A percentile compares a stretch with the other conserved stretches of the same genome.
phyloP scores from a whole-genome alignment of 2,113 vertebrate genomes.

The Perognathus longimembris region DNA sequence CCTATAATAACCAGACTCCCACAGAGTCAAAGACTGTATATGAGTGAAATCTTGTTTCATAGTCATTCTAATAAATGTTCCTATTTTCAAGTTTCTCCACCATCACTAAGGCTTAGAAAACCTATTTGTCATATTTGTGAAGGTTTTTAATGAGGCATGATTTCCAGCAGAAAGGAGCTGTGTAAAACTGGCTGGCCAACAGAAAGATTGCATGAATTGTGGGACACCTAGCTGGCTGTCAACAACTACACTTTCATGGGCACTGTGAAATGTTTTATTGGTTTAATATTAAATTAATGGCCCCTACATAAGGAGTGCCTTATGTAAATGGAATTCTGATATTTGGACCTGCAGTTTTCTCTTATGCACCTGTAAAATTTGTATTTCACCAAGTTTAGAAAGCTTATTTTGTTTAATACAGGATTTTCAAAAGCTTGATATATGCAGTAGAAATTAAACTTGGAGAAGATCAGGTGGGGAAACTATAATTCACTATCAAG shows the following conservation, averaged over 20 bases:
- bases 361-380: conserved; percentile 89
- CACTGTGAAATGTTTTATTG: conserved; percentile 86
- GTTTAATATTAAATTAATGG: conserved; percentile 89
- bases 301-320: conserved; percentile 83
- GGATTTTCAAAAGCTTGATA: conserved; percentile 63
- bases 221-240: conserved; percentile 85
- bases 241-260: conserved; percentile 82
- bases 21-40: conserved; percentile 46
- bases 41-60: conserved; percentile 77
- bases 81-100: conserved; percentile 84
- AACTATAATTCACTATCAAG: conserved; percentile 55
- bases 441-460: conserved; percentile 71
- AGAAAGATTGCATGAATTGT: conserved; percentile 82
- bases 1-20: conserved; percentile 33
- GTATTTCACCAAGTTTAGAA: conserved; percentile 83
- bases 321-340: conserved; percentile 84
- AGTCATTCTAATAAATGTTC: conserved; percentile 84
- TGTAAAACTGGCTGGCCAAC: conserved; percentile 79
- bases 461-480: conserved; percentile 57
- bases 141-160: conserved; percentile 80
- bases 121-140: conserved; percentile 85
- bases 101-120: conserved; percentile 83
- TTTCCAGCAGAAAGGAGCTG: conserved; percentile 86
- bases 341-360: conserved; percentile 83
- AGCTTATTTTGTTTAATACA: conserved; percentile 80